Evolutionary conservation across 2,113 vertebrate species (phyloP).

Genomic region (rabbit (Oryctolagus cuniculus)): DNA sequence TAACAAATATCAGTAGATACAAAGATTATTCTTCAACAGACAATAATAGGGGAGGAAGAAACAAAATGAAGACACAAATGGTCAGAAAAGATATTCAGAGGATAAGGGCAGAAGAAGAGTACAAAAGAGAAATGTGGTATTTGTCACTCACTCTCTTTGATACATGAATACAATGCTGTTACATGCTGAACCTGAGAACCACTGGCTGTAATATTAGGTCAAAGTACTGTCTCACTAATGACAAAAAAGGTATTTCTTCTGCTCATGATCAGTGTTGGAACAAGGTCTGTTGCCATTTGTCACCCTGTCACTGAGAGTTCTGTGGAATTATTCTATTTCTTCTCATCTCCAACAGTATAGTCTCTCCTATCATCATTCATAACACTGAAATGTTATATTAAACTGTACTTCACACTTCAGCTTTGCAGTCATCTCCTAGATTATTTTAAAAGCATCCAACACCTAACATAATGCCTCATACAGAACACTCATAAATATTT

Average conservation of each 20-base stretch:
- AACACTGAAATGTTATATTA: conserved; percentile 31
- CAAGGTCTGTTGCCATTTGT: conserved; percentile 56
- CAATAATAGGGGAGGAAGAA: conserved; percentile 22
- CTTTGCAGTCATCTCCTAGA: conserved; percentile 21
- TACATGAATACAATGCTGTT: not conserved
- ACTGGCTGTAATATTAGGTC: conserved; percentile 44
- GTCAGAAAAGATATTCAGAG: not conserved
- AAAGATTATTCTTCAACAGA: conserved; percentile 24
- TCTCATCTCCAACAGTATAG: conserved; percentile 26
- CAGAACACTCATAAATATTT: not conserved
- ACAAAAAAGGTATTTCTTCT: conserved; percentile 59
- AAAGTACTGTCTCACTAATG: conserved; percentile 18
- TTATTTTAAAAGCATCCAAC: conserved; percentile 51
- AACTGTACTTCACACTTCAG: conserved; percentile 35
- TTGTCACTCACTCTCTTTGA: not conserved
- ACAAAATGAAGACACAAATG: not conserved
- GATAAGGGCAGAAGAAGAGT: not conserved
- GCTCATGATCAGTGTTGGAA: conserved; percentile 4
- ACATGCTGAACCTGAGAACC: not conserved
- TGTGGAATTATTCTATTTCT: conserved; percentile 51
- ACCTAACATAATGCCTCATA: conserved; percentile 2
- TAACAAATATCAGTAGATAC: conserved; percentile 36
- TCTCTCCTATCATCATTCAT: conserved; percentile 11
- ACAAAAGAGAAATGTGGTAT: conserved; percentile 7
- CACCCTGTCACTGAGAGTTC: conserved; percentile 50